Evolutionary conservation across 2,113 vertebrate species (phyloP), one percentile per base, ranked within the genome.

Genomic region (Leptobrachium ailaonicum): DNA sequence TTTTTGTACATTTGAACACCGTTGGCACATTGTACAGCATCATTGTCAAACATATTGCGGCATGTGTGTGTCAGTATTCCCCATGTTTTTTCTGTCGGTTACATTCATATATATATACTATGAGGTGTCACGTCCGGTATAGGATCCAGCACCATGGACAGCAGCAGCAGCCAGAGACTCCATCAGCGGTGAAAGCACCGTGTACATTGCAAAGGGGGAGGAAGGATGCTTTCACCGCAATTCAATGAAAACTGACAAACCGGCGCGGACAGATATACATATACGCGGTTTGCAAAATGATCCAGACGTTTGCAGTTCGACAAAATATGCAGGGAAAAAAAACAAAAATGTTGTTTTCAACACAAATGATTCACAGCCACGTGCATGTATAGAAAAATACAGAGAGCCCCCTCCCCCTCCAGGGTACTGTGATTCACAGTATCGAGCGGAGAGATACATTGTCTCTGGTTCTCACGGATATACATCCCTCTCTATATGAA

Each of bases 91-190:
- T 82, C 6, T 3, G 13, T 68, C 75, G 43, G 77, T 84, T 85
- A 85, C 87, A 84, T 84, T 88, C 86, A 77, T 83, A 83, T 79
- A 83, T 79, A 32, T 32, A 80, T 80, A 74, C 79, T 75, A 81
- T 75, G 72, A 75, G 72, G 72, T 68, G 69, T 56, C 42, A 66
- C 12, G 60, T 63, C 82, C 58, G 32, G 80, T 77, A 78, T 79
- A 67, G 84, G 80, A 86, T 87, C 92, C 92, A 95, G 94, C 89
- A 95, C 95, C 93, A 86, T 84, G 93, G 93, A 94, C 88, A 95
- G 93, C 90, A 90, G 91, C 89, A 77, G 6, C 56, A 11, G 56
- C 3, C 2, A 12, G 13, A 50, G 47, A 12, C 56, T 13, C 56
- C 56, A 60, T 11, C 56, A 40, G 40, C 4, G 4, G 47, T 12